Evolutionary conservation across 2,888 invertebrate genomes (phyloP).

Genomic region (Alcis repandata): DNA sequence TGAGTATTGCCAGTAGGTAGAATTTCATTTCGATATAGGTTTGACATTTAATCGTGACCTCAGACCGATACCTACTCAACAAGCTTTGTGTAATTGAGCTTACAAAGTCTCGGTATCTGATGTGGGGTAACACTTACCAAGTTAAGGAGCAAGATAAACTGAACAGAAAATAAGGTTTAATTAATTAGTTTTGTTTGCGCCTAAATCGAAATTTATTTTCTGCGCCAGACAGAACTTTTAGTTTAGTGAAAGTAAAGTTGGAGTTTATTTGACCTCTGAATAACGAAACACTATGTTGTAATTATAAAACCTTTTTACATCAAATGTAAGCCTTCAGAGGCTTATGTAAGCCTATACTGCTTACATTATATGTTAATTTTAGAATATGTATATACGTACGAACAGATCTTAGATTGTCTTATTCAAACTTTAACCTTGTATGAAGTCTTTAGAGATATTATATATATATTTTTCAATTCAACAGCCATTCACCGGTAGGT

Average conservation of each 20-base stretch:
- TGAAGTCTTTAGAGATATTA: too few species aligned
- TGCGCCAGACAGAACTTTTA: constrained; percentile 30
- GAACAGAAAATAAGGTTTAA: constrained; percentile 24
- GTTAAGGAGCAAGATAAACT: constrained; percentile 31
- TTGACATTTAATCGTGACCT: constrained; percentile 5
- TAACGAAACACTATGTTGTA: constrained; percentile 15
- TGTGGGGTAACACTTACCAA: constrained; percentile 19
- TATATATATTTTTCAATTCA: too few species aligned
- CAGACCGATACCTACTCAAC: not conserved
- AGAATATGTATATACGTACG: not conserved
- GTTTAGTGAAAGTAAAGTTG: constrained; percentile 18
- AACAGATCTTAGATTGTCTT: not conserved
- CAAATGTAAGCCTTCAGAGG: not conserved
- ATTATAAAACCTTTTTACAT: not conserved
- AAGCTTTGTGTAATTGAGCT: constrained; percentile 4
- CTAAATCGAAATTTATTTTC: constrained; percentile 26
- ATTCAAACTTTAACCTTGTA: too few species aligned
- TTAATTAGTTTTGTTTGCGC: constrained; percentile 32
- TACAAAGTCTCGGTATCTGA: constrained; percentile 11
- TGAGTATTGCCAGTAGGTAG: not conserved
- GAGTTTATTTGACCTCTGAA: constrained; percentile 22
- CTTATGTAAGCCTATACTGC: too few species aligned
- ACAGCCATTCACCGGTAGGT: too few species aligned
- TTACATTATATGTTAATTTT: too few species aligned
- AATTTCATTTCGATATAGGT: not conserved